Percentiles rank a stretch among this genome's conserved stretches.
phyloP scores from a whole-genome alignment of 2,797 vertebrate genomes.

The Hybognathus amarus region DNA sequence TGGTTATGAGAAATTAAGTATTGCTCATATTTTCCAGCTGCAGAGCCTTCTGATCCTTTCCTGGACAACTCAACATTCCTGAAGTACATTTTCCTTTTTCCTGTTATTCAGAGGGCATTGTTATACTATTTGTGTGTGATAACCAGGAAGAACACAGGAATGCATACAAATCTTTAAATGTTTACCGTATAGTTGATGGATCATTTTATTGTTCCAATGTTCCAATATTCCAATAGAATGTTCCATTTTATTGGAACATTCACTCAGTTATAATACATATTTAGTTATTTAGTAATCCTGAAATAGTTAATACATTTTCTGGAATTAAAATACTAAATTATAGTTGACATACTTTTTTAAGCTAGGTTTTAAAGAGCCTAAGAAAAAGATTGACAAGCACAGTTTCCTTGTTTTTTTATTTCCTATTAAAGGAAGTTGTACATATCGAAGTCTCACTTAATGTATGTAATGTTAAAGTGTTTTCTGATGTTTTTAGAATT shows the following conservation, averaged over 20 bases:
- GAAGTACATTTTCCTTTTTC: conserved; percentile 72
- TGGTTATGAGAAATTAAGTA: conserved; percentile 28
- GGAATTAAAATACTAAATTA: neutral
- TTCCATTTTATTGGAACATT: neutral
- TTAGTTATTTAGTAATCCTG: no score
- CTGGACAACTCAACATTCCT: conserved; percentile 20
- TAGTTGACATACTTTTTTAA: neutral
- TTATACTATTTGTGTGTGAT: conserved; percentile 58
- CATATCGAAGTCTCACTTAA: neutral
- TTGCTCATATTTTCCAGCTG: conserved; percentile 35
- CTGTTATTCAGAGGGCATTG: conserved; percentile 64
- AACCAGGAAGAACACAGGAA: conserved; percentile 32
- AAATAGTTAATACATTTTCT: neutral
- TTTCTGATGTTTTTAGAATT: neutral
- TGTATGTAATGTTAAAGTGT: neutral
- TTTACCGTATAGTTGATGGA: neutral
- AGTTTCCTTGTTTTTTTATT: neutral
- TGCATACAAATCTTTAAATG: neutral
- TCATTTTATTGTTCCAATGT: neutral
- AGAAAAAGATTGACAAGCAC: neutral
- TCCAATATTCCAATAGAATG: no score
- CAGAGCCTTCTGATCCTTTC: neutral
- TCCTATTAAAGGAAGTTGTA: neutral
- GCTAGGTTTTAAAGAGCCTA: neutral
- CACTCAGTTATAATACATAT: neutral